phyloP scores from a whole-genome alignment of 2,113 vertebrate species.

The Misgurnus mizolepis region DNA sequence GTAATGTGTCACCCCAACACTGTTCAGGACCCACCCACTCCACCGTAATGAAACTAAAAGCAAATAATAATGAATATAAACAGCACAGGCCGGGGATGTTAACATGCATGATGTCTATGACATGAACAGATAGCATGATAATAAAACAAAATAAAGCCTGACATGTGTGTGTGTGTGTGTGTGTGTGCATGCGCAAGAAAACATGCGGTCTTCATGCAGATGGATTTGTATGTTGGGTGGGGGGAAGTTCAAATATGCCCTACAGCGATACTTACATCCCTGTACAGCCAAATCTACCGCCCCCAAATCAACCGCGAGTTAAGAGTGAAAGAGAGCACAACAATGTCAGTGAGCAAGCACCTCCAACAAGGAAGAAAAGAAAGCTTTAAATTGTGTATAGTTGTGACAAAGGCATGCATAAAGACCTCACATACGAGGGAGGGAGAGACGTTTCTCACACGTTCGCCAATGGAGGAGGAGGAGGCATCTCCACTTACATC shows the following conservation, averaged over 20 bases:
- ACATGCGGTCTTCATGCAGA: conserved; percentile 37
- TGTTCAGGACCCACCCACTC: background rate
- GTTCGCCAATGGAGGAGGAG: conserved; percentile 79
- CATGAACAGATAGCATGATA: conserved; percentile 20
- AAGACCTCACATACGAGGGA: conserved; percentile 81
- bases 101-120: conserved; percentile 14
- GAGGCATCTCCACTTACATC: conserved; percentile 93
- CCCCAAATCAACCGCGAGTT: conserved; percentile 95
- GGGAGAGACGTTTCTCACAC: conserved; percentile 73
- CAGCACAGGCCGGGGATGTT: conserved; percentile 17
- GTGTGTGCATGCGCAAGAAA: background rate
- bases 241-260: conserved; percentile 62
- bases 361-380: conserved; percentile 78
- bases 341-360: conserved; percentile 90
- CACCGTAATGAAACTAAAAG: conserved; percentile 12
- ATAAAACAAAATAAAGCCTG: conserved; percentile 16
- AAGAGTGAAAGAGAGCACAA: conserved; percentile 98
- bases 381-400: conserved; percentile 80
- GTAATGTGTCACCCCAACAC: too few species aligned
- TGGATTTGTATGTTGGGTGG: conserved; percentile 33
- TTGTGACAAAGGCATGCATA: conserved; percentile 81
- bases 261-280: conserved; percentile 99
- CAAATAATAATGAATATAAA: conserved; percentile 14
- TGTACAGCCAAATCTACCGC: conserved; percentile 99
- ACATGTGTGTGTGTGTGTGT: conserved; percentile 26